A percentile compares a stretch with the other conserved stretches of the same genome.
Conservation (phyloP, 1,140 invertebrate species). For the Drosophila malerkotliana region DNA sequence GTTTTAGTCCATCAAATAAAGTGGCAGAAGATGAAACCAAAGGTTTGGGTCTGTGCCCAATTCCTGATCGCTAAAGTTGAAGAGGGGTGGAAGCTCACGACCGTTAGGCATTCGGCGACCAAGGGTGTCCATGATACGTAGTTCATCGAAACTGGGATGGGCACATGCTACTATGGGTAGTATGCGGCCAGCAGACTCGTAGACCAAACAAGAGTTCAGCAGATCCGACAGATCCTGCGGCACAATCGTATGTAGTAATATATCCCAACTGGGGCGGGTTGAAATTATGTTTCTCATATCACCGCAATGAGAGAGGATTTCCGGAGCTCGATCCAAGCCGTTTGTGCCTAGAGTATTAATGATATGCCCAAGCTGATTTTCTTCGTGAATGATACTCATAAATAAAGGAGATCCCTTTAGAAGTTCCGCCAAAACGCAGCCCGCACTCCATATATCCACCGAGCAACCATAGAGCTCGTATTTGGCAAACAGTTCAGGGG, state of each 20-base stretch:
- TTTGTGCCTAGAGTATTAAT: constrained; percentile 28
- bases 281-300: neutral
- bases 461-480: constrained; percentile 98
- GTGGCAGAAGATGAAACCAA: constrained; percentile 34
- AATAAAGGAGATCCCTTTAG: constrained; percentile 98
- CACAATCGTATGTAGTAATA: constrained; percentile 10
- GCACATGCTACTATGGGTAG: constrained; percentile 34
- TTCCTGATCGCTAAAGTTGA: constrained; percentile 50
- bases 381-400: constrained; percentile 20
- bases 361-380: constrained; percentile 14
- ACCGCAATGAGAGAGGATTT: neutral
- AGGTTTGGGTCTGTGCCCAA: constrained; percentile 22
- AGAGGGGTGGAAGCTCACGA: constrained; percentile 32
- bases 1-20: constrained; percentile 6
- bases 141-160: constrained; percentile 34
- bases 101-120: constrained; percentile 47
- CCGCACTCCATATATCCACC: constrained; percentile 98
- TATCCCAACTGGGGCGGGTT: constrained; percentile 15
- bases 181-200: constrained; percentile 31
- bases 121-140: constrained; percentile 49
- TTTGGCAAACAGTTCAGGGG: constrained; percentile 99
- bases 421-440: constrained; percentile 98
- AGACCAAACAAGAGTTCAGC: constrained; percentile 36
- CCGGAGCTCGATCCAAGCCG: constrained; percentile 30
- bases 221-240: constrained; percentile 36